Evolutionary conservation across 2,888 invertebrate genomes (phyloP).

Genomic region (Nebria brevicollis): DNA sequence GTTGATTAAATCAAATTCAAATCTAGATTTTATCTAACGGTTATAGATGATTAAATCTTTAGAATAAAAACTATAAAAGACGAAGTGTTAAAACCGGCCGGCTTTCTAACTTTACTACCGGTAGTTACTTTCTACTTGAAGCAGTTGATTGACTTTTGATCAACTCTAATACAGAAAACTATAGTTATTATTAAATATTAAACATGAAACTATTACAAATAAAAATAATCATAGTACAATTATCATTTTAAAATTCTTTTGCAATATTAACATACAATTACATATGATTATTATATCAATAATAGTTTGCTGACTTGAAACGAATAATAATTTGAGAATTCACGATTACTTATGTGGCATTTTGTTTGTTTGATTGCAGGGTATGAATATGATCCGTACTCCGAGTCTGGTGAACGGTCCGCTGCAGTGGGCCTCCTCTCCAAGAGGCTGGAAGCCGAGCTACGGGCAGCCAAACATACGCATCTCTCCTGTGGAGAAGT

Average conservation of each 20-base stretch:
- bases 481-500: slow-evolving; percentile 87
- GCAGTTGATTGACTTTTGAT: not conserved
- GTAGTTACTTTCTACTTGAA: slow-evolving; percentile 4
- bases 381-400: slow-evolving; percentile 60
- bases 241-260: not conserved
- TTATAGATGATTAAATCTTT: slow-evolving; percentile 2
- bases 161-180: not conserved
- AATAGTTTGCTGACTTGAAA: too few species aligned
- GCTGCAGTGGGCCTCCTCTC: slow-evolving; percentile 76
- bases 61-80: not conserved
- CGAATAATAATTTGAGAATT: not conserved
- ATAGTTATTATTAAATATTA: not conserved
- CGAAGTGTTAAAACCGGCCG: slow-evolving; percentile 7
- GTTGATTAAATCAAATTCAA: not conserved
- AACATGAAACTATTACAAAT: not conserved
- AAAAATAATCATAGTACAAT: not conserved
- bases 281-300: too few species aligned
- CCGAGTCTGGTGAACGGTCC: slow-evolving; percentile 62
- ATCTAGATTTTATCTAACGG: not conserved
- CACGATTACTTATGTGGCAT: not conserved
- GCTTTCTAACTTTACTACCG: slow-evolving; percentile 17
- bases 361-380: slow-evolving; percentile 52
- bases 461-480: slow-evolving; percentile 82
- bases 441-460: slow-evolving; percentile 78
- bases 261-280: not conserved